Base-by-base conservation (phyloP, 2,797 vertebrate genomes). In the Nothura maculosa region DNA sequence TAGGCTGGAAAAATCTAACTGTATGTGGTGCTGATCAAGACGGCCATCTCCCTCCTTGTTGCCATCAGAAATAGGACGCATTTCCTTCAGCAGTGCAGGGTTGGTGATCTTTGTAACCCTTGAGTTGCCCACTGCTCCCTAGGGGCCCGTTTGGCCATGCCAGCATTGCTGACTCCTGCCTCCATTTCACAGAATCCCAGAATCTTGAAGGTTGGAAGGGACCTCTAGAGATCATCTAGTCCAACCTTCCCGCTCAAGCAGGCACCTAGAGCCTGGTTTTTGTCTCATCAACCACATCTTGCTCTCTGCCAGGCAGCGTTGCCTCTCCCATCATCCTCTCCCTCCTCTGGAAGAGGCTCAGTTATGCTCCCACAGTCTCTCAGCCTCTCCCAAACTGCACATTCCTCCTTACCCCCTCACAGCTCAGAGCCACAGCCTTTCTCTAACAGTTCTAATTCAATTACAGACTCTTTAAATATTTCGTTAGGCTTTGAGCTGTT, bases 281-380 rank as follows among this genome's bases (percentile, higher is more conserved):
- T 7, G 4, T 8, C 61, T 22, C 22, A 7, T 43, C 34, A 10
- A 30, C 11, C 15, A 20, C 36, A 14, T 32, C 66, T 40, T 25
- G 22, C 38, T 32, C 13, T 63, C 12, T 6, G 0, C 5, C 36
- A 64, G 13, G 58, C 36, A 68, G 21, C 25, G 63, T 73, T 19
- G 6, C 3, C 2, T 42, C 28, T 58, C 38, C 11, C 22, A 67
- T 38, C 3, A 1, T n/a, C 38, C 16, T 64, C 48, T 28, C 45
- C 27, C 81, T 27, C 36, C 48, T 50, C 63, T 58, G 25, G 47
- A 64, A 27, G 15, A 87, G 11, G 32, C 28, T 48, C 76, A 36
- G 13, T 0, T 22, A 5, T 21, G 17, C 28, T 83, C 52, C 34
- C 12, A 0, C 38, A 45, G n/a, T 24, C 40, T 66, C 36, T 36